Evolutionary conservation across 2,888 invertebrate species (phyloP).

Genomic region (Latheticus oryzae): DNA sequence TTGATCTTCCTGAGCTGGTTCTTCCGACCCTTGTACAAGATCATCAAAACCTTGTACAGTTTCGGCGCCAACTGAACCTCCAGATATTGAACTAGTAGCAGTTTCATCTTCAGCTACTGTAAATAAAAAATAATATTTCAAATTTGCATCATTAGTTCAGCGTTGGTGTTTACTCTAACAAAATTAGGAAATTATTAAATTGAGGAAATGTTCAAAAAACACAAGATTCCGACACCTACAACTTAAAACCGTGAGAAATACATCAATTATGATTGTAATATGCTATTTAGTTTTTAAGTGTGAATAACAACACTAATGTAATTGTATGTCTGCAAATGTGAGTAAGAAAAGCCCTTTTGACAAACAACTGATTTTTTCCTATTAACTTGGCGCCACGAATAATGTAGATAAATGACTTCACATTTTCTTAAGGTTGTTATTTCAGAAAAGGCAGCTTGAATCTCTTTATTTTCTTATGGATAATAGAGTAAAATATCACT

Average conservation of each 20-base stretch:
- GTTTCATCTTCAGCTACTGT: slow-evolving; percentile 41
- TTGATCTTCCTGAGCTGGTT: slow-evolving; percentile 34
- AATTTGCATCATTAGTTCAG: not conserved
- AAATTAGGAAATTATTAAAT: slow-evolving; percentile 55
- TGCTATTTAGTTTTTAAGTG: slow-evolving; percentile 6
- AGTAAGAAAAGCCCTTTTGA: slow-evolving; percentile 37
- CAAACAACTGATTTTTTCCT: slow-evolving; percentile 50
- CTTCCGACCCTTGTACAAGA: slow-evolving; percentile 35
- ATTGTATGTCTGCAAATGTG: slow-evolving; percentile 8
- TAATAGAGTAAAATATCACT: slow-evolving; percentile 59
- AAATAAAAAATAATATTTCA: slow-evolving; percentile 19
- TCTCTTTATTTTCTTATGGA: slow-evolving; percentile 55
- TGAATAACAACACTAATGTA: slow-evolving; percentile 12
- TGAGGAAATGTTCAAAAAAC: slow-evolving; percentile 56
- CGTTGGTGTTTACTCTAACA: slow-evolving; percentile 30
- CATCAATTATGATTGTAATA: slow-evolving; percentile 39
- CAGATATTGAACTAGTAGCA: slow-evolving; percentile 39
- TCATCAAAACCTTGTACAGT: slow-evolving; percentile 40
- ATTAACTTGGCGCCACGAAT: slow-evolving; percentile 52
- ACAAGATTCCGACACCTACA: slow-evolving; percentile 52
- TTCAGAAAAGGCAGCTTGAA: slow-evolving; percentile 52
- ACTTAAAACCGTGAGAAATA: slow-evolving; percentile 48
- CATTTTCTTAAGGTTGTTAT: slow-evolving; percentile 60
- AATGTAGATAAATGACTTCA: slow-evolving; percentile 58
- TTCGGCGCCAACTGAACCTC: slow-evolving; percentile 42